phyloP scores from a whole-genome alignment of 2,888 invertebrate genomes.

The Neelides folsomi region DNA sequence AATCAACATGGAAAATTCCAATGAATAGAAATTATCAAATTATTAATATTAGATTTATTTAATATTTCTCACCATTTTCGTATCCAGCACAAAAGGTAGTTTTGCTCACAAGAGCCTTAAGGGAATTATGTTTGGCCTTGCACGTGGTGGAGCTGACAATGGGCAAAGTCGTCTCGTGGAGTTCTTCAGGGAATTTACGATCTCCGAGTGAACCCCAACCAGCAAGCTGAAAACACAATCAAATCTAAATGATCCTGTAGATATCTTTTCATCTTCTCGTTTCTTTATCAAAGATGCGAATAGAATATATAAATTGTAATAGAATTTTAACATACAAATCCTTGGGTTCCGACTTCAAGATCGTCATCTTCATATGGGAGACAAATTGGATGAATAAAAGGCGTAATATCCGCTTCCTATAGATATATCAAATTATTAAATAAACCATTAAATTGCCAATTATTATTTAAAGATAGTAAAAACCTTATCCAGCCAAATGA shows the following conservation, averaged over 20 bases:
- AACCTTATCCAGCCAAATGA: slow-evolving; percentile 9
- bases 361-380: slow-evolving; percentile 7
- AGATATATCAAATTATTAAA: too few species aligned
- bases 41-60: neutral
- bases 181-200: slow-evolving; percentile 10
- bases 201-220: slow-evolving; percentile 16
- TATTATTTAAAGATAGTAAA: too few species aligned
- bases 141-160: slow-evolving; percentile 9
- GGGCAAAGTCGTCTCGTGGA: slow-evolving; percentile 10
- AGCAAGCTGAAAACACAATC: slow-evolving; percentile 7
- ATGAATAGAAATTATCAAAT: too few species aligned
- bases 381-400: slow-evolving; percentile 12
- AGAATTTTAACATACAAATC: neutral
- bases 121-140: slow-evolving; percentile 6
- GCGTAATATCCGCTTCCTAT: slow-evolving; percentile 8
- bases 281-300: too few species aligned
- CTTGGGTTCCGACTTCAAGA: slow-evolving; percentile 4
- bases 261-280: too few species aligned
- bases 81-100: slow-evolving; percentile 17
- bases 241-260: neutral
- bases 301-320: too few species aligned
- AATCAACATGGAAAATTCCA: too few species aligned
- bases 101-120: slow-evolving; percentile 9
- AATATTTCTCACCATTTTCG: slow-evolving; percentile 6
- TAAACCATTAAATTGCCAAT: too few species aligned